phyloP scores from a whole-genome alignment of 2,113 vertebrate species.

The Balaenoptera acutorostrata region DNA sequence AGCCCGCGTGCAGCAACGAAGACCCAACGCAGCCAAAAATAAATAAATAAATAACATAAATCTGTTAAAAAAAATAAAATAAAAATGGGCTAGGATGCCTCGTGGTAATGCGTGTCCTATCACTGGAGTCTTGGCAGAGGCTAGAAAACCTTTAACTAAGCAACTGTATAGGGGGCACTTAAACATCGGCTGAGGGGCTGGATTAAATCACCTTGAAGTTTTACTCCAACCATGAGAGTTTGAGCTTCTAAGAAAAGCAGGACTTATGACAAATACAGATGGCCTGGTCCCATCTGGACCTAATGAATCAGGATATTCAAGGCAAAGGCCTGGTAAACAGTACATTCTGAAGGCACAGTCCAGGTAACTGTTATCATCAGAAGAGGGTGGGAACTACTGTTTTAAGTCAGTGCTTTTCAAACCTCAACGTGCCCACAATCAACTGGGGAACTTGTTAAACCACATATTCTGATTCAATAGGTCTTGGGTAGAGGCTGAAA shows the following conservation, averaged over 20 bases:
- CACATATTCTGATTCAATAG: background rate
- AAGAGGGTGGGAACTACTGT: background rate
- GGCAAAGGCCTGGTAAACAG: background rate
- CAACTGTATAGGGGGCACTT: background rate
- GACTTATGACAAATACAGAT: background rate
- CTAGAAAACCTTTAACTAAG: background rate
- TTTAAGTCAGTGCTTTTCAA: background rate
- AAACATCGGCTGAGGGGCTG: background rate
- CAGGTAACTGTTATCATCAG: background rate
- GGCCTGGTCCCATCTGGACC: background rate
- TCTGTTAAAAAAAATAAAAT: background rate
- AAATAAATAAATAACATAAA: no score
- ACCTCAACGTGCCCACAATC: background rate
- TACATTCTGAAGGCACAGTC: background rate
- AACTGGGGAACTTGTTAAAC: background rate
- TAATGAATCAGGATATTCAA: background rate
- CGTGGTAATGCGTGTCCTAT: background rate
- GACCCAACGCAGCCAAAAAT: no score
- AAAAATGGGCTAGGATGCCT: background rate
- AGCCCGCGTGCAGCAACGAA: fast-evolving
- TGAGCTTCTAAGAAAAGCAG: background rate
- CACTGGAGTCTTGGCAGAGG: background rate
- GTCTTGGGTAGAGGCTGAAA: background rate
- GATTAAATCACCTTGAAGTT: background rate
- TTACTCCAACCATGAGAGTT: background rate